Percentiles rank a stretch among this genome's conserved stretches.
phyloP scores from a whole-genome alignment of 1,140 invertebrate genomes.

The Vollenhovia emeryi region DNA sequence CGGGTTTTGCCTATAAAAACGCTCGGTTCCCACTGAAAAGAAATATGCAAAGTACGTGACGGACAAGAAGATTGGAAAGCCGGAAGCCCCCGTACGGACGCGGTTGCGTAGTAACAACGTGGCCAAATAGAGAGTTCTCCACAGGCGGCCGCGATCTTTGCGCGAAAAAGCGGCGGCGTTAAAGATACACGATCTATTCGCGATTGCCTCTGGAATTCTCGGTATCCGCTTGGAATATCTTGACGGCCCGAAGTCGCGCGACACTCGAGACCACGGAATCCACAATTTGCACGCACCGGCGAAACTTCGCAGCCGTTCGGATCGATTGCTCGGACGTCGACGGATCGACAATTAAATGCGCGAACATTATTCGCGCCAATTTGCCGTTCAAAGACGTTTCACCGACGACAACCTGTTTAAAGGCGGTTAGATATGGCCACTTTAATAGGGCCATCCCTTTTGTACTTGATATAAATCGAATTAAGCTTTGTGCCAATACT shows the following conservation, averaged over 20 bases:
- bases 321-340: constrained; percentile 5
- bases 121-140: constrained; percentile 31
- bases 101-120: not conserved
- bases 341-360: not conserved
- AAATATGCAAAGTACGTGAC: constrained; percentile 28
- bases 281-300: not conserved
- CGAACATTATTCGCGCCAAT: constrained; percentile 34
- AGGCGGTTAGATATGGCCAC: constrained; percentile 7
- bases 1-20: not conserved
- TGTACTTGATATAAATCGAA: constrained; percentile 37
- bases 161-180: not conserved
- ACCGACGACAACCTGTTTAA: constrained; percentile 25
- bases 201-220: not conserved
- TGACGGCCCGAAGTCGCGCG: not conserved
- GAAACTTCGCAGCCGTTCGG: not conserved
- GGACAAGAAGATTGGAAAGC: constrained; percentile 32
- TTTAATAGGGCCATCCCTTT: constrained; percentile 13
- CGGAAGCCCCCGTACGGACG: not conserved
- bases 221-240: not conserved
- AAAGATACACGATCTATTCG: not conserved
- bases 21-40: not conserved
- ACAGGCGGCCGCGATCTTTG: not conserved
- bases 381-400: constrained; percentile 25
- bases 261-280: not conserved
- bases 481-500: constrained; percentile 31